Conservation (phyloP, 2,888 invertebrate species). For the Eupithecia inturbata region DNA sequence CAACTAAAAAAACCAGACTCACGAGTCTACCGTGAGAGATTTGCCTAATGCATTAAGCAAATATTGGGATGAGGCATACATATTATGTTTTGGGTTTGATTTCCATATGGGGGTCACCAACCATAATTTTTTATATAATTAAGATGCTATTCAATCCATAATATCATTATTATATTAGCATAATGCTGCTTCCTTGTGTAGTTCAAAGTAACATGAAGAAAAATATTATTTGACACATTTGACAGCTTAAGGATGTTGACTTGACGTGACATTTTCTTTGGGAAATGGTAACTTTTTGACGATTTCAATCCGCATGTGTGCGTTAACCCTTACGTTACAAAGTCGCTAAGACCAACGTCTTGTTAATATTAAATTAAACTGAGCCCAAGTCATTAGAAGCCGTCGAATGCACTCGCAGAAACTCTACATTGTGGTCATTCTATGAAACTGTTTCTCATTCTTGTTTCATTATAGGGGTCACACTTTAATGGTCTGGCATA, state of each 20-base stretch:
- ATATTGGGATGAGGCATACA: too few relatives aligned
- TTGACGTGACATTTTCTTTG: background rate
- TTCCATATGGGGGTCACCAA: too few relatives aligned
- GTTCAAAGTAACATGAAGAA: too few relatives aligned
- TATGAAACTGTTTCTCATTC: conserved; percentile 50
- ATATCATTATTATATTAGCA: too few relatives aligned
- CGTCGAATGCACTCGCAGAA: conserved; percentile 76
- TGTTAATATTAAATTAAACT: conserved; percentile 82
- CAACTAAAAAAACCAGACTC: too few relatives aligned
- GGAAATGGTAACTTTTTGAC: background rate
- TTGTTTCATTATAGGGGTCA: conserved; percentile 39
- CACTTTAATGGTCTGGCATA: conserved; percentile 10
- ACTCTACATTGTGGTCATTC: conserved; percentile 69
- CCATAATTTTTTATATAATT: too few relatives aligned
- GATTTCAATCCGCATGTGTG: conserved; percentile 48
- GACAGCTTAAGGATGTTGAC: background rate
- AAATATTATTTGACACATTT: too few relatives aligned
- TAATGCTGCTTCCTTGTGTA: too few relatives aligned
- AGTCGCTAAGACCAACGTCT: conserved; percentile 74
- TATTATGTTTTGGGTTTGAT: too few relatives aligned
- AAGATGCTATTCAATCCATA: too few relatives aligned
- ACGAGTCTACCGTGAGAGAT: too few relatives aligned
- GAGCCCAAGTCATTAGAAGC: conserved; percentile 74
- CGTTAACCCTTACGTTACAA: conserved; percentile 48
- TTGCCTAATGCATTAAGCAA: too few relatives aligned